A percentile compares a stretch with the other conserved stretches of the same genome.
Conservation (phyloP, 2,797 vertebrate species). For the Galago senegalensis region DNA sequence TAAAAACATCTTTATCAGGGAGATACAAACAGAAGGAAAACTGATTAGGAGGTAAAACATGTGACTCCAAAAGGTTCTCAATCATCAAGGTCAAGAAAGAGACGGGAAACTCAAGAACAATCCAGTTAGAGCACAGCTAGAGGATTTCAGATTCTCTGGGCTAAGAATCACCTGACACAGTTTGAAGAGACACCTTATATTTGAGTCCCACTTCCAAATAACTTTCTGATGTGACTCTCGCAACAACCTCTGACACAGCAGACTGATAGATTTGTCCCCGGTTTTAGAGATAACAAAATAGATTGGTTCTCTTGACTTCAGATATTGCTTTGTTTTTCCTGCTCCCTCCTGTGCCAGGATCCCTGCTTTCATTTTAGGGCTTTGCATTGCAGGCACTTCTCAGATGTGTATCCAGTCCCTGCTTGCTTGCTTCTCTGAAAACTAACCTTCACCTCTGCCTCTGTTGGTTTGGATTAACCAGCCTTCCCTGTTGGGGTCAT, state of each 20-base stretch:
- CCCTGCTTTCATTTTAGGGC: background rate
- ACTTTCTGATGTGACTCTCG: background rate
- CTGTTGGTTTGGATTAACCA: background rate
- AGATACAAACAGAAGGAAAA: background rate
- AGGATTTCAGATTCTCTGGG: background rate
- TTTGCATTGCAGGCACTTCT: background rate
- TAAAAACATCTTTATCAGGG: background rate
- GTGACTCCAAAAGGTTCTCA: background rate
- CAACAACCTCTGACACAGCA: background rate
- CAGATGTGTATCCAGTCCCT: background rate
- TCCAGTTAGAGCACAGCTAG: background rate
- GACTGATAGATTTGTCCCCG: background rate
- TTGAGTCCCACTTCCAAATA: background rate
- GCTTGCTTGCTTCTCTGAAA: background rate
- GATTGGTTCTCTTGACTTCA: background rate
- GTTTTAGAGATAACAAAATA: background rate
- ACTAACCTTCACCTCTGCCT: background rate
- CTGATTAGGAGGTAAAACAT: background rate
- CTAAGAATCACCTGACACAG: background rate
- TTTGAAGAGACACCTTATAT: background rate
- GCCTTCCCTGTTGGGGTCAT: no score
- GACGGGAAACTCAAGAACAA: background rate
- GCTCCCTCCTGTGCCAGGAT: background rate
- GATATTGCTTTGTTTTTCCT: background rate
- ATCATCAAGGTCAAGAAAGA: conserved; percentile 37